Base-by-base conservation (phyloP, 2,888 invertebrate species). In the Melieria picta region DNA sequence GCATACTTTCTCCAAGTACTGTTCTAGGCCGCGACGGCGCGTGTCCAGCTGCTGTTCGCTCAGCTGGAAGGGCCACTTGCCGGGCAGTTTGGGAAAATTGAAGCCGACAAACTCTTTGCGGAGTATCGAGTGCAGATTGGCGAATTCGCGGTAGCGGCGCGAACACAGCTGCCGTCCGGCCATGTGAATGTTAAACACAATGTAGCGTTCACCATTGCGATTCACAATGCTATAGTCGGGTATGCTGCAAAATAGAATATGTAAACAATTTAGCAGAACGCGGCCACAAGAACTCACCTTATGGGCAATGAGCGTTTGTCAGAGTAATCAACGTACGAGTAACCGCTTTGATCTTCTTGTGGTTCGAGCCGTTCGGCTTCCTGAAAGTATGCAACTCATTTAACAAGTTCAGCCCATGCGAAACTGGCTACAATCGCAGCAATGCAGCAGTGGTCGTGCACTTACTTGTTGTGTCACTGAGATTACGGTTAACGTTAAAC, bases 161-260 rank as follows among this genome's bases (percentile, higher is more conserved):
- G 98, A 98, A 88, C 99, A 99, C 68, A 99, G 89, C 85, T 99
- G 99, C 50, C 99, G 89, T 0, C 99, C 99, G 6, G 99, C 99
- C 98, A 99, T 99, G 87, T 99, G 98, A 76, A 99, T 98, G 85
- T 99, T 99, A 88, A 96, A 99, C 9, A 92, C 97, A 79, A 98
- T 97, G 88, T 92, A 98, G 79, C 95, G 93, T 81, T 98, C 95
- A 66, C 95, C 95, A 78, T 93, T 92, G 78, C 94, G 89, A 84
- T 96, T 95, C 75, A 96, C 91, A 75, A 94, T 93, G 81, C 96
- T 94, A 87, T 98, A 99, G 89, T 98, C 98, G 52, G 99, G 99
- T 81, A 99, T 94, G 84, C 94, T 94, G 74, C 5, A 69, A 67
- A 67, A 11, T 11, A 10, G 6, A 43, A 50, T 30, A 30, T 30